A percentile compares a stretch with the other conserved stretches of the same genome.
Conservation (phyloP, 2,888 invertebrate species). For the Melinaea menophilus region DNA sequence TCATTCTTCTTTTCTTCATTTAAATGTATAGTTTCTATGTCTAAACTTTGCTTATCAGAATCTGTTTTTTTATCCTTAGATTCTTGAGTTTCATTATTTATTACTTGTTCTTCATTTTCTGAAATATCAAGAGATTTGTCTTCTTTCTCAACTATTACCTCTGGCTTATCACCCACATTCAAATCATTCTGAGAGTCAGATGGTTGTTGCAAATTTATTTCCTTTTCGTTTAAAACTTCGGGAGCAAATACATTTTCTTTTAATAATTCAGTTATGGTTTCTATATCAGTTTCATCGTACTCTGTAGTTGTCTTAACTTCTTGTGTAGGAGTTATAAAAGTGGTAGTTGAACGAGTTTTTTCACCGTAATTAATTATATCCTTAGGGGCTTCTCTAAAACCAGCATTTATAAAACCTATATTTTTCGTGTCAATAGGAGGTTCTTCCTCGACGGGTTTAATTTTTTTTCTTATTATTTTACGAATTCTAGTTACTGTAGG, state of each 20-base stretch:
- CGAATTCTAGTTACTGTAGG: slow-evolving; percentile 49
- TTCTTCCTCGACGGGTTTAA: slow-evolving; percentile 50
- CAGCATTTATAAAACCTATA: slow-evolving; percentile 44
- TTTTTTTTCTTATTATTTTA: slow-evolving; percentile 65
- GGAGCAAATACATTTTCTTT: slow-evolving; percentile 30
- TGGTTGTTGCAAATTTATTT: not conserved
- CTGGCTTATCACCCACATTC: slow-evolving; percentile 5
- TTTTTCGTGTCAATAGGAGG: slow-evolving; percentile 49
- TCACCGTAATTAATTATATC: slow-evolving; percentile 62
- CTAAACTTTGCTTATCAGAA: slow-evolving; percentile 7
- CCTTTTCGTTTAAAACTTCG: slow-evolving; percentile 17
- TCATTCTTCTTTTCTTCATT: not conserved
- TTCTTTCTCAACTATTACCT: slow-evolving; percentile 6
- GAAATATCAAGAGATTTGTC: slow-evolving; percentile 10
- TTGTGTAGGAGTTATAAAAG: slow-evolving; percentile 33
- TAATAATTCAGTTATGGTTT: slow-evolving; percentile 31
- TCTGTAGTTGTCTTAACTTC: slow-evolving; percentile 37
- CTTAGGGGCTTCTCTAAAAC: slow-evolving; percentile 42
- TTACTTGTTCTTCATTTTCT: slow-evolving; percentile 1
- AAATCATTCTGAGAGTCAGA: not conserved
- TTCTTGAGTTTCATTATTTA: not conserved
- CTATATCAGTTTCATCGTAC: slow-evolving; percentile 38
- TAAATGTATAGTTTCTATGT: not conserved
- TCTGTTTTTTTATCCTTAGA: slow-evolving; percentile 11
- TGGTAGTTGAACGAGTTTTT: slow-evolving; percentile 44